Base-by-base conservation (phyloP, 2,797 vertebrate species). In the Distichodus sexfasciatus region DNA sequence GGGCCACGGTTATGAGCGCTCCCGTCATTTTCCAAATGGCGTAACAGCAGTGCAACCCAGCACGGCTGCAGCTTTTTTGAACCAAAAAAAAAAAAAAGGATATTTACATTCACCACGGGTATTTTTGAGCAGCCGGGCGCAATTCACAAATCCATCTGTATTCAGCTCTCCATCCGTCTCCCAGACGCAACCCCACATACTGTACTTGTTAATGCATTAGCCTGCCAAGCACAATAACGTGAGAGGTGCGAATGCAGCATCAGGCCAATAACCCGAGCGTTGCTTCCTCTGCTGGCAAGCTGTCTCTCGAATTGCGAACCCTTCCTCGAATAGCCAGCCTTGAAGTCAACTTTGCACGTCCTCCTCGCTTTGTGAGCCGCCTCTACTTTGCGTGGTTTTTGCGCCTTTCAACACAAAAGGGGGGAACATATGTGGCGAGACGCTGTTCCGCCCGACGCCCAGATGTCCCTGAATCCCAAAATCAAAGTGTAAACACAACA, bases 151-250 rank as follows among this genome's bases (percentile, higher is more conserved):
- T 69, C n/a, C n/a, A n/a, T 59, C 38, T 53, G 51, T 61, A 75
- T 58, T 79, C 50, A 11, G 43, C 63, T 69, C 41, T 11, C 40
- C 41, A 50, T 50, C 50, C 19, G 62, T 81, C 70, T 75, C 66
- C 23, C 71, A 78, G 75, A 66, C 71, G 54, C 58, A 61, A 66
- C 48, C 69, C 71, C 54, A 61, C 74, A 66, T 64, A 66, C 72
- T 75, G 61, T 66, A 66, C 72, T 75, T 78, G 76, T 74, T 76
- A 76, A 83, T 81, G 74, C 71, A 81, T 79, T 79, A 76, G 71
- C 55, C 60, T 81, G 70, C 72, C 82, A 80, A 79, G 50, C 53
- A 71, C 76, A 82, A 79, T 72, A 79, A 76, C 74, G 77, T 81
- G 72, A n/a, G 78, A 82, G 78, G 76, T 76, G 79, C 72, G 68